Percentiles rank a stretch among this genome's conserved stretches.
These are phyloP conservation scores for Musca vetustissima DNA, from an alignment of 1,140 invertebrate species.

Conservation along the genomic window DNA sequence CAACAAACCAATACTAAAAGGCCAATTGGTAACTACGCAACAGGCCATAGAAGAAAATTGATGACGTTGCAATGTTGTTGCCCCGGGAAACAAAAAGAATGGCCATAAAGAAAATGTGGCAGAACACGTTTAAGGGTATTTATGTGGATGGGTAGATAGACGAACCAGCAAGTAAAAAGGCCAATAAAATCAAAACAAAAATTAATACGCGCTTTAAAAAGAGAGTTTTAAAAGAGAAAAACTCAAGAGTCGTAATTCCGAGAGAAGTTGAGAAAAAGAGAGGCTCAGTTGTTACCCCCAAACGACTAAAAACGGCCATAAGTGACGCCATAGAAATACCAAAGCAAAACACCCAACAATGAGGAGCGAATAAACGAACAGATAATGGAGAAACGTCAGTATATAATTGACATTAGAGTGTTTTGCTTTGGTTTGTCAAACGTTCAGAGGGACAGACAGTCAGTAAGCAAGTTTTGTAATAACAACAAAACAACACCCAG, in stretches of 20 bases:
- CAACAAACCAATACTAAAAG: too few species aligned
- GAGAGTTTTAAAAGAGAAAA: constrained; percentile 6
- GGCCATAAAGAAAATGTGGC: constrained; percentile 1
- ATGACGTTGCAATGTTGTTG: constrained; percentile 10
- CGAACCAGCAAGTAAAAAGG: constrained; percentile 11
- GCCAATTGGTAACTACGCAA: too few species aligned
- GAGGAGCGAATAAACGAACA: too few species aligned
- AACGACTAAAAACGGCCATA: constrained; percentile 9
- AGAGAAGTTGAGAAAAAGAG: constrained; percentile 3
- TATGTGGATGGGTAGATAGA: neutral
- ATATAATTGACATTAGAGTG: constrained; percentile 47
- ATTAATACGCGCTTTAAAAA: neutral
- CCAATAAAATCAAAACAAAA: neutral
- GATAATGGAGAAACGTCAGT: constrained; percentile 38
- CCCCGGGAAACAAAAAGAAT: constrained; percentile 5
- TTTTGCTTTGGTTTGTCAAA: constrained; percentile 36
- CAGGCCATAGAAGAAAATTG: neutral
- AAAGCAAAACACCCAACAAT: constrained; percentile 35
- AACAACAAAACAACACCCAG: neutral
- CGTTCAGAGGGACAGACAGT: neutral
- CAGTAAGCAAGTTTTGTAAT: neutral
- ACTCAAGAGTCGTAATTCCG: neutral
- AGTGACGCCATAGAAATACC: constrained; percentile 28
- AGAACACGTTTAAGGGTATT: neutral
- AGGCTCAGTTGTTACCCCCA: neutral